Percentiles rank a stretch among this genome's conserved stretches.
Evolutionary conservation across 2,797 vertebrate species (phyloP).

Genomic region (Mustela erminea): DNA sequence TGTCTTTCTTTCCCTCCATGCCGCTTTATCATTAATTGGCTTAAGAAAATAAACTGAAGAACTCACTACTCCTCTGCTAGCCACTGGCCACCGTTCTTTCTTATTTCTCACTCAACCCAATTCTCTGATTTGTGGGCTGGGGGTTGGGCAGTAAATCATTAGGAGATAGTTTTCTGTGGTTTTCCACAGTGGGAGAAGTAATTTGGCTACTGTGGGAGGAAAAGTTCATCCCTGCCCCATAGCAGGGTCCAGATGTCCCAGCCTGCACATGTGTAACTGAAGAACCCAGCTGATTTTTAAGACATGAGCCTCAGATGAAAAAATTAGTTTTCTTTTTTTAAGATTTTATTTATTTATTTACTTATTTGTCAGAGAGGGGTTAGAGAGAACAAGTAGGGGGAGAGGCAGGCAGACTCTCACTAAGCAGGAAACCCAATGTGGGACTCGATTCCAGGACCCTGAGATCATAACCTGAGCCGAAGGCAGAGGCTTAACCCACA

Average conservation of each 20-base stretch:
- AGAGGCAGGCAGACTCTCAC: too few relatives aligned
- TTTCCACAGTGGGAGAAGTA: constrained; percentile 55
- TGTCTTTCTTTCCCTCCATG: constrained; percentile 72
- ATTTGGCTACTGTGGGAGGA: constrained; percentile 66
- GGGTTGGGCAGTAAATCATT: constrained; percentile 45
- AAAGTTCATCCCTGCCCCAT: not conserved
- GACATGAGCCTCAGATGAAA: not conserved
- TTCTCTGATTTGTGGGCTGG: constrained; percentile 73
- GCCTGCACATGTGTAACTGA: not conserved
- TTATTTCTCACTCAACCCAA: constrained; percentile 58
- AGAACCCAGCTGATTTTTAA: constrained; percentile 50
- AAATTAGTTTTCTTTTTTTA: not conserved
- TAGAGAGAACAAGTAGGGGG: too few relatives aligned
- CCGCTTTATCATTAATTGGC: constrained; percentile 69
- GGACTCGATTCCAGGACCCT: too few relatives aligned
- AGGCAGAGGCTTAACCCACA: too few relatives aligned
- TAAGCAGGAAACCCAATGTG: too few relatives aligned
- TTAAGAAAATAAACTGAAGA: constrained; percentile 77
- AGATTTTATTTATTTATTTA: too few relatives aligned
- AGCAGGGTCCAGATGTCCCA: constrained; percentile 24
- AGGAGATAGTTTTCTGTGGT: constrained; percentile 38
- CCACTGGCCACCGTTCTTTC: constrained; percentile 54
- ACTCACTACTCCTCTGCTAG: not conserved
- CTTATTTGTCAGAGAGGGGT: too few relatives aligned
- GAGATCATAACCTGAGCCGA: too few relatives aligned